A percentile compares a stretch with the other conserved stretches of the same genome.
Conservation (phyloP, 1,140 invertebrate genomes). For the Mamestra configurata region DNA sequence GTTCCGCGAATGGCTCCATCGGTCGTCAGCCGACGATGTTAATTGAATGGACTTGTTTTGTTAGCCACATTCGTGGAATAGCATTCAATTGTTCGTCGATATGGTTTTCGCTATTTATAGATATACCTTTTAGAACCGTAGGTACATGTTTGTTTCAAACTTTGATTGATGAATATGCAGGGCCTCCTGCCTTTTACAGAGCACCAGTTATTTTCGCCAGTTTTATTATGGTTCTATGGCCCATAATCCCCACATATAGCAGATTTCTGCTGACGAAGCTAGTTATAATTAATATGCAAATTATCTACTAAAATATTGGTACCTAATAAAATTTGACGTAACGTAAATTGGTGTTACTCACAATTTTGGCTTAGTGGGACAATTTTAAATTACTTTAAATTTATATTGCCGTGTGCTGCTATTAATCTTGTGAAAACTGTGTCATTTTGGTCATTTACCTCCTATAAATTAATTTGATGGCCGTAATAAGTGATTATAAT, state of each 20-base stretch:
- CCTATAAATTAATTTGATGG: constrained; percentile 12
- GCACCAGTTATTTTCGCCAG: neutral
- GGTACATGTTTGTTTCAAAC: neutral
- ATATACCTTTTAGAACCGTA: neutral
- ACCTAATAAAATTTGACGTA: neutral
- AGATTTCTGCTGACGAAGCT: neutral
- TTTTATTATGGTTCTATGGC: neutral
- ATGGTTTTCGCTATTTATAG: constrained; percentile 33
- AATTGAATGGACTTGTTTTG: constrained; percentile 80
- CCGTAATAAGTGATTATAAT: constrained; percentile 36
- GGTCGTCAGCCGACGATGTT: constrained; percentile 66
- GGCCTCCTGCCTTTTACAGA: neutral
- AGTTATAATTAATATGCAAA: constrained; percentile 1
- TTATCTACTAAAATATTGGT: constrained; percentile 13
- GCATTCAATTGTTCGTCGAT: constrained; percentile 41
- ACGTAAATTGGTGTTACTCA: neutral
- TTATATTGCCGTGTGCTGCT: neutral
- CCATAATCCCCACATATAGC: neutral
- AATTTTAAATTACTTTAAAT: constrained; percentile 11
- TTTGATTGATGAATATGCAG: neutral
- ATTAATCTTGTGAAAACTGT: constrained; percentile 31
- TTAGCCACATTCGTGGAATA: constrained; percentile 70
- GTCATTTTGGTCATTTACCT: constrained; percentile 35
- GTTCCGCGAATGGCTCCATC: constrained; percentile 75
- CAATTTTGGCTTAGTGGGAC: neutral